A percentile compares a stretch with the other conserved stretches of the same genome.
Conservation (phyloP, 2,113 vertebrate species). For the Barnardius zonarius region DNA sequence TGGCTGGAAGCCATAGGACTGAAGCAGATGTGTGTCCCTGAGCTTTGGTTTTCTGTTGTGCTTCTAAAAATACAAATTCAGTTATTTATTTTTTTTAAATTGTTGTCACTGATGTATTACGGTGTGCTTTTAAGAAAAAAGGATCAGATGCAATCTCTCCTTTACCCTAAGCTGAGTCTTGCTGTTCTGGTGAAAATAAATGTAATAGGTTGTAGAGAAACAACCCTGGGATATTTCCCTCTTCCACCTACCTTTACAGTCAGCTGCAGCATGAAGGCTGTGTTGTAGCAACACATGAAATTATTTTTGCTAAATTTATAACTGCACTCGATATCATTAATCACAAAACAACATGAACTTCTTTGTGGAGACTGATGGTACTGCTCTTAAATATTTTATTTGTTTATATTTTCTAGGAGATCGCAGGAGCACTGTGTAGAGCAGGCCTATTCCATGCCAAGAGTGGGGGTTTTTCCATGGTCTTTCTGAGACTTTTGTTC, state of each 20-base stretch:
- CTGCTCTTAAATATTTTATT: not conserved
- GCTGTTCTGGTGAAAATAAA: not conserved
- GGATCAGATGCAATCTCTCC: accelerated
- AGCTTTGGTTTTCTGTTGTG: not conserved
- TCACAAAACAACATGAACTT: not conserved
- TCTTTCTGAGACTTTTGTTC: not conserved
- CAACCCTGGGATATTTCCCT: not conserved
- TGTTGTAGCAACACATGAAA: not conserved
- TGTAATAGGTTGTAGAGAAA: not conserved
- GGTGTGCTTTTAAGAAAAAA: not conserved
- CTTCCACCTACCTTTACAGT: not conserved
- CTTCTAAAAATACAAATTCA: constrained; percentile 10
- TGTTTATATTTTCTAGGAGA: not conserved
- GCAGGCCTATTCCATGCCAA: not conserved
- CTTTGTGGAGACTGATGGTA: not conserved
- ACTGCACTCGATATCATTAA: not conserved
- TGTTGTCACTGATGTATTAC: not conserved
- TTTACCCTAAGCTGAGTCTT: not conserved
- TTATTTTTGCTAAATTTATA: not conserved
- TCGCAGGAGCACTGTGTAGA: not conserved
- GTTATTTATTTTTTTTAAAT: not conserved
- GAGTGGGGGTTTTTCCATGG: not conserved
- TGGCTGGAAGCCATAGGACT: not conserved
- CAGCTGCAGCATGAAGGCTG: not conserved
- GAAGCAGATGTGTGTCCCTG: constrained; percentile 16